Base-by-base conservation (phyloP, 1,140 invertebrate genomes). In the Vollenhovia emeryi region DNA sequence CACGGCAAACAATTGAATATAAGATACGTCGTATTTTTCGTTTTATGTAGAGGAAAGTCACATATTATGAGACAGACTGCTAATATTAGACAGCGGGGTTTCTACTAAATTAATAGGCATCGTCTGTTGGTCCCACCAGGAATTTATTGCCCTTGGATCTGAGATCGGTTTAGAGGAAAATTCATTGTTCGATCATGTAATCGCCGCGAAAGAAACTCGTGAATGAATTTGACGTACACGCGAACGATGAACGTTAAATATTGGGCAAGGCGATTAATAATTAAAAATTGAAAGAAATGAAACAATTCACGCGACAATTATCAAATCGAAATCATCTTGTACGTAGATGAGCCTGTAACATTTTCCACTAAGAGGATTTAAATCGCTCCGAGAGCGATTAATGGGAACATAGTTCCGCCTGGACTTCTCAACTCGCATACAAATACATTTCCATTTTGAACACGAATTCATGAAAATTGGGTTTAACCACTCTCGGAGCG, bases 401-500 rank as follows among this genome's bases (percentile, higher is more conserved):
- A 60, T 75, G 30, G 48, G n/a, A 55, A 55, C 50, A 40, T 76
- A 60, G 36, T 75, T 75, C 21, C 40, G 36, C 13, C 55, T 7
- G 11, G 6, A 36, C 24, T 57, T 55, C 15, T 74, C 48, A 55
- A 74, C 50, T 74, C 21, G 11, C 50, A 74, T 57, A 52, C 71
- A 74, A 74, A 74, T 74, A 55, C 69, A 73, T 74, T 74, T 57
- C 33, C 50, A 74, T 24, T 74, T 74, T 21, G 21, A 40, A 40
- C 21, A 40, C 50, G 13, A 57, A 24, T 60, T 27, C 71, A 27
- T 75, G 73, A 60, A 60, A 75, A 75, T 75, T 27, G 55, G 18
- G 52, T 75, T 75, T 27, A 75, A 43, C 55, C 55, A 57, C 73
- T 75, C 52, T 40, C 24, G 52, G 15, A 40, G 13, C 33, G 36